phyloP scores from a whole-genome alignment of 2,888 invertebrate species.

The Galerucella calmariensis region DNA sequence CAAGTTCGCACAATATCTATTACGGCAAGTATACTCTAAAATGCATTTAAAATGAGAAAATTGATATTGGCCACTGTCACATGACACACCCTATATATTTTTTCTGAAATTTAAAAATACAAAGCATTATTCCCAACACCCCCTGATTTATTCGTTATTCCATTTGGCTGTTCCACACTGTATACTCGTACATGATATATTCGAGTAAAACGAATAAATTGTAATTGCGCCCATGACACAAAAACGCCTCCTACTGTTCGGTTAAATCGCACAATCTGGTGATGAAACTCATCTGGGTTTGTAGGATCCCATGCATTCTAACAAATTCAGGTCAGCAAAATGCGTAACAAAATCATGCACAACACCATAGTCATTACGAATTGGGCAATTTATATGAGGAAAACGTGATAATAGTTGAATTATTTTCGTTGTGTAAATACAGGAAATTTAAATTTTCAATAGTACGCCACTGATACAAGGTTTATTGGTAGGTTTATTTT shows the following conservation, averaged over 20 bases:
- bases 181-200: not conserved
- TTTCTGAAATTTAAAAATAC: too few relatives aligned
- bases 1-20: too few relatives aligned
- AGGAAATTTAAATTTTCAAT: constrained; percentile 17
- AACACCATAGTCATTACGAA: constrained; percentile 13
- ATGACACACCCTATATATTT: too few relatives aligned
- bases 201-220: constrained; percentile 3
- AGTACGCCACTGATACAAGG: not conserved
- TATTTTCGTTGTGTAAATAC: constrained; percentile 10
- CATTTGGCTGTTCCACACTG: not conserved
- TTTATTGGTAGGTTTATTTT: not conserved
- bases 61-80: too few relatives aligned
- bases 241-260: constrained; percentile 35
- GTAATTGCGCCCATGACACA: constrained; percentile 31
- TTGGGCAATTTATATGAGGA: constrained; percentile 23
- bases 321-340: constrained; percentile 41
- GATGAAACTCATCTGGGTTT: constrained; percentile 40
- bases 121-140: too few relatives aligned
- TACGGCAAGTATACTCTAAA: too few relatives aligned
- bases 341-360: constrained; percentile 26
- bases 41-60: too few relatives aligned
- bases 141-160: too few relatives aligned
- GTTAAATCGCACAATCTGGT: constrained; percentile 31
- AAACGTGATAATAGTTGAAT: constrained; percentile 12
- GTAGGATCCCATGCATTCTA: constrained; percentile 33